Percentiles rank a stretch among this genome's conserved stretches.
Conservation (phyloP, 2,113 vertebrate genomes). For the Chaenocephalus aceratus region DNA sequence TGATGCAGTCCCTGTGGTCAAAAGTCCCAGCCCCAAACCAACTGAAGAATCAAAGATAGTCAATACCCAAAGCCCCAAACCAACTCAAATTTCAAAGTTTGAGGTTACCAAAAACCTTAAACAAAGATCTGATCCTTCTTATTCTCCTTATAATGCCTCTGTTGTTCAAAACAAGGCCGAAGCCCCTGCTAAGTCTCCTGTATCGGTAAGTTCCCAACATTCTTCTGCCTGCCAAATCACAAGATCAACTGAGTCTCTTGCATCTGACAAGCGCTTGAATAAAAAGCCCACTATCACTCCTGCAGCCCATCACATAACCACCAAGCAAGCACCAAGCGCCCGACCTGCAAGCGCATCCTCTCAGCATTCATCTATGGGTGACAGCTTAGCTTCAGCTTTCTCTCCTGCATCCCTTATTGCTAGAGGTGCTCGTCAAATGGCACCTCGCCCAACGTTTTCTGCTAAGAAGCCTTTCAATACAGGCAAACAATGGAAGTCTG, state of each 20-base stretch:
- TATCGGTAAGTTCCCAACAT: slow-evolving; percentile 79
- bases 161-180: slow-evolving; percentile 67
- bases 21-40: slow-evolving; percentile 77
- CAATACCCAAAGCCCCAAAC: slow-evolving; percentile 69
- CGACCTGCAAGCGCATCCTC: slow-evolving; percentile 52
- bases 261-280: slow-evolving; percentile 69
- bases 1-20: slow-evolving; percentile 83
- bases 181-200: slow-evolving; percentile 80
- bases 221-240: slow-evolving; percentile 57
- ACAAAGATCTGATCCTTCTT: slow-evolving; percentile 53
- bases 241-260: slow-evolving; percentile 67
- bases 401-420: slow-evolving; percentile 87
- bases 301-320: slow-evolving; percentile 63
- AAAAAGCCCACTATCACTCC: slow-evolving; percentile 73
- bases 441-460: slow-evolving; percentile 95
- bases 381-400: slow-evolving; percentile 71
- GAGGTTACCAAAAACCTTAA: slow-evolving; percentile 58
- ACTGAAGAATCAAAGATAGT: slow-evolving; percentile 70
- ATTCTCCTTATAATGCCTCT: slow-evolving; percentile 53
- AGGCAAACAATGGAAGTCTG: slow-evolving; percentile 93
- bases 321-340: slow-evolving; percentile 67
- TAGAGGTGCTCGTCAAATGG: slow-evolving; percentile 85
- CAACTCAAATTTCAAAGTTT: slow-evolving; percentile 68
- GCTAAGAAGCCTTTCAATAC: slow-evolving; percentile 91
- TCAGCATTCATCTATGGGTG: slow-evolving; percentile 50